These are phyloP conservation scores for Eupleurogrammus muticus DNA, from an alignment of 2,797 vertebrate genomes.

Conservation along the genomic window DNA sequence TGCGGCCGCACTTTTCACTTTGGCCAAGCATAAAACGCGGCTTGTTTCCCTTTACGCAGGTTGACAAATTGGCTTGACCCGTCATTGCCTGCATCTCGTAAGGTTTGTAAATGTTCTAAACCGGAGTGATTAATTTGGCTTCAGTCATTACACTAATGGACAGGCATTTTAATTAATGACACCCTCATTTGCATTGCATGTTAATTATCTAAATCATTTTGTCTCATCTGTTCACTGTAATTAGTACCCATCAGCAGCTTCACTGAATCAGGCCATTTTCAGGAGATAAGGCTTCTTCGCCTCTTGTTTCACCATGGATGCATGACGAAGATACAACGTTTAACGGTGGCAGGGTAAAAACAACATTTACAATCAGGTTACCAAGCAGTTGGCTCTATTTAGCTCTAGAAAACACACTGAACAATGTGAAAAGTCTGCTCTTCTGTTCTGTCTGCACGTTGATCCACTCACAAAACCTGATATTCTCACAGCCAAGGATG, in stretches of 20 bases:
- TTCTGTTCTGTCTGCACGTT: not conserved
- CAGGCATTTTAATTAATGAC: conserved; percentile 82
- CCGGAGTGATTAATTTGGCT: conserved; percentile 69
- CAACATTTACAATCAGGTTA: not conserved
- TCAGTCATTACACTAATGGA: conserved; percentile 84
- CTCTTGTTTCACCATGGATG: conserved; percentile 10
- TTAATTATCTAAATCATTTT: conserved; percentile 82
- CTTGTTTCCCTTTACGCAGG: conserved; percentile 37
- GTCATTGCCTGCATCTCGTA: conserved; percentile 51
- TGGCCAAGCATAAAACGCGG: conserved; percentile 25
- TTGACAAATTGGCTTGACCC: conserved; percentile 72
- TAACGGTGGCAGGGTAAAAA: not conserved
- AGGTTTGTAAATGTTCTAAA: conserved; percentile 75
- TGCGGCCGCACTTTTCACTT: conserved; percentile 21
- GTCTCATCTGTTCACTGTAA: conserved; percentile 75
- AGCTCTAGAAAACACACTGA: not conserved
- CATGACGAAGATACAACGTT: conserved; percentile 16
- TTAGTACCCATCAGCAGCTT: conserved; percentile 68
- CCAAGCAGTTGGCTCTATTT: not conserved
- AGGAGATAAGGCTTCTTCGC: conserved; percentile 50
- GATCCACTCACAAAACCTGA: not conserved
- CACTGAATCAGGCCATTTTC: conserved; percentile 58
- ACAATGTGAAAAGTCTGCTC: not conserved
- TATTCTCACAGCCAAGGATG: too few species aligned
- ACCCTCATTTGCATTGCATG: conserved; percentile 83